phyloP scores from a whole-genome alignment of 2,888 invertebrate species.

The Limnephilus marmoratus region DNA sequence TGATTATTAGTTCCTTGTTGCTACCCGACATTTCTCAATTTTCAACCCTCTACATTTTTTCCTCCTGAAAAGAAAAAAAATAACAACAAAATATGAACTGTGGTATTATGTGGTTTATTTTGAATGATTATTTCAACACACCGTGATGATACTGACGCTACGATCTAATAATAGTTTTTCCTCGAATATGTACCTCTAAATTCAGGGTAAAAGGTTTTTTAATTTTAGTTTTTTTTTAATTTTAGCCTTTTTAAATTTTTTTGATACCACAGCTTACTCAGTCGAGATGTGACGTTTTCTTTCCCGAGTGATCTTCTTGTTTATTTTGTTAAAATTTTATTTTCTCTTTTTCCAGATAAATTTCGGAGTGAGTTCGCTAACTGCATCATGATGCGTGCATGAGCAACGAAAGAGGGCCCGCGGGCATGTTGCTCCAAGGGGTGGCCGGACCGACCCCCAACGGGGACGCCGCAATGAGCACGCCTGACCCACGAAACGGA shows the following conservation, averaged over 20 bases:
- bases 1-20: no score
- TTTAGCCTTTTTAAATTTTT: background rate
- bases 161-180: background rate
- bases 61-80: no score
- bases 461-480: background rate
- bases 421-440: slow-evolving; percentile 56
- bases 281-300: background rate
- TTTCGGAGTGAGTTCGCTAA: slow-evolving; percentile 10
- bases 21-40: no score
- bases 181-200: background rate
- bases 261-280: background rate
- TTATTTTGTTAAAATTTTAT: background rate
- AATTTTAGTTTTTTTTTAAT: no score
- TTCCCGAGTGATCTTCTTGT: no score
- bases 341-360: slow-evolving; percentile 18
- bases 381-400: slow-evolving; percentile 25
- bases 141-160: no score
- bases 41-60: no score
- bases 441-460: slow-evolving; percentile 16
- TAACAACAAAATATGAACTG: no score
- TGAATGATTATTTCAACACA: no score
- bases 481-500: background rate
- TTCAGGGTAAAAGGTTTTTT: background rate
- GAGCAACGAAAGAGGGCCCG: slow-evolving; percentile 47
- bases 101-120: no score